Evolutionary conservation across 2,888 invertebrate genomes (phyloP), one percentile per base, ranked within the genome.

Genomic region (Oscheius onirici): DNA sequence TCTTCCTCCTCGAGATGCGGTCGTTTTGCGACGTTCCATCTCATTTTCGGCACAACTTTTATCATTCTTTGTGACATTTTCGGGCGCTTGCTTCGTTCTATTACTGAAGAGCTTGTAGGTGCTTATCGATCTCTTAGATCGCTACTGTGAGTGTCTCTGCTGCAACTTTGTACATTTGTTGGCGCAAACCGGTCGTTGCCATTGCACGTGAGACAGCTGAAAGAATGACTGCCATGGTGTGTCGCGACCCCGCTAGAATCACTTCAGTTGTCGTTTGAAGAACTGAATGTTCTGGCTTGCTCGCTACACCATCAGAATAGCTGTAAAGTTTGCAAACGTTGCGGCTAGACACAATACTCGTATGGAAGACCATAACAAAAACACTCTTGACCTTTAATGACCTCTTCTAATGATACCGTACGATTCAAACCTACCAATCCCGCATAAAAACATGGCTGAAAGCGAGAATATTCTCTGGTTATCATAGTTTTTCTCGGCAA

Each of bases 91-190:
- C 55, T 28, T 41, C 40, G 58, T 58, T 41, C 17, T 58, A 5
- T 58, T 34, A 34, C 34, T 3, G 40, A n/a, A 40, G 24, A 58
- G 41, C 24, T 2, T 49, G 24, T 63, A 63, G 46, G 49, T 26
- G 20, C 49, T 63, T 63, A 63, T 63, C 63, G 63, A 63, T 63
- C 49, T 63, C 63, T 63, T 24, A 63, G 63, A 63, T 63, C 63
- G 46, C 34, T 63, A 63, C 49, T 49, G 28, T 44, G 63, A 28
- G 63, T 63, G 63, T 63, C 49, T 20, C 63, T 60, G 43, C 60
- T 63, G 63, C 63, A 63, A 63, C 63, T 63, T 44, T 63, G 63
- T 63, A 63, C 63, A 63, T 63, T 46, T 63, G 63, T 63, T 63
- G 63, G 63, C 63, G 63, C 63, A 46, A 63, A 63, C 63, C 63